Evolutionary conservation across 2,797 vertebrate genomes (phyloP).

Genomic region (Prunella strophiata): DNA sequence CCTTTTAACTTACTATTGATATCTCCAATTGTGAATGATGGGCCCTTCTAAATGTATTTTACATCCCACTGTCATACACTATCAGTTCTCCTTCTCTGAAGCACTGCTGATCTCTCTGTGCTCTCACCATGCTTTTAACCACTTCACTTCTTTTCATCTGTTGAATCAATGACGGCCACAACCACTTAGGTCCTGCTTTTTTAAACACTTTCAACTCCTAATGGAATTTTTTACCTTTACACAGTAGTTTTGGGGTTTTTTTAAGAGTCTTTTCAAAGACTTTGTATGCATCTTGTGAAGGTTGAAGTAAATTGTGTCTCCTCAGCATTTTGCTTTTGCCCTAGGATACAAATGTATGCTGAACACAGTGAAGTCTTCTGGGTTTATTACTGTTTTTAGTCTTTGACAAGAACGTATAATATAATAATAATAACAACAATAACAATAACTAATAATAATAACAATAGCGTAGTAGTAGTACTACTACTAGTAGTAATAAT

Average conservation of each 20-base stretch:
- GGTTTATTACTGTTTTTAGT: neutral
- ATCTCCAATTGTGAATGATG: neutral
- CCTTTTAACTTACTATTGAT: neutral
- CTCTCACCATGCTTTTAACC: neutral
- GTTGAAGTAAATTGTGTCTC: neutral
- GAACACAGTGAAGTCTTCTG: neutral
- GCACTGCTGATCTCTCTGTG: neutral
- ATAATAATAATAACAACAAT: neutral
- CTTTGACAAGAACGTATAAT: neutral
- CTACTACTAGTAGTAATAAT: neutral
- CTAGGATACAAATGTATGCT: neutral
- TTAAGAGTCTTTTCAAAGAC: neutral
- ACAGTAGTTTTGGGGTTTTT: neutral
- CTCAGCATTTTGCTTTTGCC: neutral
- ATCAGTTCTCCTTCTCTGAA: neutral
- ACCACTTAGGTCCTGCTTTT: neutral
- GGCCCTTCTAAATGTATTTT: neutral
- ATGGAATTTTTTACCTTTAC: neutral
- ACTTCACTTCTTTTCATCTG: conserved; percentile 23
- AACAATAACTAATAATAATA: neutral
- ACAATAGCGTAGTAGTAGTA: neutral
- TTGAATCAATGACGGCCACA: neutral
- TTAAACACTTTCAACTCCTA: neutral
- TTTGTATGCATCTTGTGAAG: neutral
- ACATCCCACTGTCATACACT: neutral